Evolutionary conservation across 2,888 invertebrate species (phyloP).

Genomic region (Sturmia bella): DNA sequence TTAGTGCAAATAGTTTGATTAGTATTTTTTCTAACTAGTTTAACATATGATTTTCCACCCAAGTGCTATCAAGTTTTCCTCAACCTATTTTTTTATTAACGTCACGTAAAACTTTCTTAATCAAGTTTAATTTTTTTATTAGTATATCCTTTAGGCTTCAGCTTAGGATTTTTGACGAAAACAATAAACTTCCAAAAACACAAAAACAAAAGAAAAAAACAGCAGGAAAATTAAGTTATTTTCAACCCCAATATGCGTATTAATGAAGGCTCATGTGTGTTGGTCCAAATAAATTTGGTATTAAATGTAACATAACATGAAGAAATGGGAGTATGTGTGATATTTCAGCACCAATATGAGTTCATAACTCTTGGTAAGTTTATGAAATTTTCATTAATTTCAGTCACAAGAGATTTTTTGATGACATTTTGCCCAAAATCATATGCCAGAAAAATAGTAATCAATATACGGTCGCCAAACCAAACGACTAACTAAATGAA

Average conservation of each 20-base stretch:
- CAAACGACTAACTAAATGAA: constrained; percentile 32
- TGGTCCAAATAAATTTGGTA: not conserved
- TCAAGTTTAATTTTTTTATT: constrained; percentile 26
- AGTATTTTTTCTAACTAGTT: no score
- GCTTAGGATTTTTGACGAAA: constrained; percentile 1
- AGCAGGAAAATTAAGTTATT: constrained; percentile 71
- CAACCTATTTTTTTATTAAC: not conserved
- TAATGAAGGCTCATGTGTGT: constrained; percentile 35
- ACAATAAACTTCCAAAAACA: constrained; percentile 29
- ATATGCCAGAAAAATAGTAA: constrained; percentile 54
- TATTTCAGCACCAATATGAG: constrained; percentile 52
- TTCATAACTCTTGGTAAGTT: constrained; percentile 68
- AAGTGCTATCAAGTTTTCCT: constrained; percentile 7
- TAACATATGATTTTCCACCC: no score
- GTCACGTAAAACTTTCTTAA: not conserved
- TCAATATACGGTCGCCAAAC: constrained; percentile 32
- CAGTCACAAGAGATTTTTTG: constrained; percentile 67
- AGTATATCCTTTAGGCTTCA: constrained; percentile 12
- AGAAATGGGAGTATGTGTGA: constrained; percentile 2
- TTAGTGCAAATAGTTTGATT: no score
- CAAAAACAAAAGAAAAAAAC: constrained; percentile 43
- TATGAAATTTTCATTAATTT: constrained; percentile 72
- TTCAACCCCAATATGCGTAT: constrained; percentile 52
- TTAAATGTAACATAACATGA: not conserved
- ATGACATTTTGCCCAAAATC: constrained; percentile 62